Percentiles rank a stretch among this genome's conserved stretches.
Evolutionary conservation across 2,113 vertebrate species (phyloP).

Genomic region (Tympanuchus pallidicinctus): DNA sequence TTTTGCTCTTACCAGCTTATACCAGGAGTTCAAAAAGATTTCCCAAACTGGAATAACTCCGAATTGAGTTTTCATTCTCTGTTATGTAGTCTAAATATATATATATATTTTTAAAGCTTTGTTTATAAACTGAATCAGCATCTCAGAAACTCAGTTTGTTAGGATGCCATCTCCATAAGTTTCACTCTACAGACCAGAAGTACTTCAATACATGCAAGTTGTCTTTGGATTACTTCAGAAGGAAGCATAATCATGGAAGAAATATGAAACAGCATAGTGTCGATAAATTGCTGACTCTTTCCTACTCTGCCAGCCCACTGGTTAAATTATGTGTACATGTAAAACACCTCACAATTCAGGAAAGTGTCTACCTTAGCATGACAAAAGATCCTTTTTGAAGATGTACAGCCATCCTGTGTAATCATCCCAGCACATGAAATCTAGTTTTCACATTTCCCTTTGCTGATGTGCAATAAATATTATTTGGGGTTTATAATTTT

Average conservation of each 20-base stretch:
- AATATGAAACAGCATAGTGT: not conserved
- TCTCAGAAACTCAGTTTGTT: not conserved
- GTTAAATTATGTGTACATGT: fast-evolving
- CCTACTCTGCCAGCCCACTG: not conserved
- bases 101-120: not conserved
- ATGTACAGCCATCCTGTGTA: not conserved
- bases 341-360: not conserved
- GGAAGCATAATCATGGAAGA: not conserved
- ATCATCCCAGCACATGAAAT: not conserved
- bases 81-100: not conserved
- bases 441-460: not conserved
- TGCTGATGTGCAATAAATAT: not conserved
- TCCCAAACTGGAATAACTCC: not conserved
- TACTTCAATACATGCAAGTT: not conserved
- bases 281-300: not conserved
- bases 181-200: not conserved
- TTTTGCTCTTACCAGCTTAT: not conserved
- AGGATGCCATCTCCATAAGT: not conserved
- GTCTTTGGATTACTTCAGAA: not conserved
- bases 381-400: not conserved
- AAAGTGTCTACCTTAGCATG: not conserved
- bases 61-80: not conserved
- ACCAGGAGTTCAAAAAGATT: not conserved
- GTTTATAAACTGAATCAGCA: not conserved
- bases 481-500: not conserved